Conservation (phyloP, 2,797 vertebrate genomes). For the Hyperoplus immaculatus region DNA sequence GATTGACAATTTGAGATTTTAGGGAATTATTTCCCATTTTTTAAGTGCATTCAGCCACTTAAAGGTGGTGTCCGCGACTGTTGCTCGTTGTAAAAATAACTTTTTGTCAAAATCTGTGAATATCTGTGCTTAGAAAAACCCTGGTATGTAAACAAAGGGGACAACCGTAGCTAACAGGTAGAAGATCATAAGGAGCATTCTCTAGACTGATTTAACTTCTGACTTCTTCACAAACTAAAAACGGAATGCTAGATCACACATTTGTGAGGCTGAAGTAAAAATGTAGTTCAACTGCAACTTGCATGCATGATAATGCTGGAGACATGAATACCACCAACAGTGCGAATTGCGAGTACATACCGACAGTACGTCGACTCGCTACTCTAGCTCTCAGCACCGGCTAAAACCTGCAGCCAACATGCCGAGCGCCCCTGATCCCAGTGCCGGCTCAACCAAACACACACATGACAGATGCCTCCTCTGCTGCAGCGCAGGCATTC, state of each 20-base stretch:
- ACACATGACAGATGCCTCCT: conserved; percentile 81
- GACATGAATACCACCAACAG: conserved; percentile 37
- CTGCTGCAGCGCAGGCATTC: conserved; percentile 78
- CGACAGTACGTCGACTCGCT: conserved; percentile 55
- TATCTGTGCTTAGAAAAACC: too few species aligned
- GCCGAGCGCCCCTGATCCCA: conserved; percentile 74
- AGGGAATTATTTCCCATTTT: not conserved
- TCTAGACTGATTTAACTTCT: not conserved
- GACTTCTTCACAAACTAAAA: not conserved
- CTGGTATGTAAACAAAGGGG: too few species aligned
- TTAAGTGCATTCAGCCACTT: not conserved
- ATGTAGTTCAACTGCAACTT: conserved; percentile 17
- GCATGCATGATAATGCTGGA: conserved; percentile 37
- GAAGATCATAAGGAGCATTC: too few species aligned
- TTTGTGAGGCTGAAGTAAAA: conserved; percentile 9
- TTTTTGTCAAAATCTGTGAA: too few species aligned
- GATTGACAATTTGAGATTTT: not conserved
- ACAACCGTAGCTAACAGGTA: too few species aligned
- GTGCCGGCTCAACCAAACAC: conserved; percentile 71
- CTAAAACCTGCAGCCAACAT: conserved; percentile 78
- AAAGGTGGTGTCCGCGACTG: not conserved
- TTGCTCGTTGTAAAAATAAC: too few species aligned
- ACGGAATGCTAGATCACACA: not conserved
- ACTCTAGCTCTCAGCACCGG: conserved; percentile 72
- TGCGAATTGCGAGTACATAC: conserved; percentile 60